Conservation (phyloP, 2,797 vertebrate genomes). For the Pseudochaenichthys georgianus region DNA sequence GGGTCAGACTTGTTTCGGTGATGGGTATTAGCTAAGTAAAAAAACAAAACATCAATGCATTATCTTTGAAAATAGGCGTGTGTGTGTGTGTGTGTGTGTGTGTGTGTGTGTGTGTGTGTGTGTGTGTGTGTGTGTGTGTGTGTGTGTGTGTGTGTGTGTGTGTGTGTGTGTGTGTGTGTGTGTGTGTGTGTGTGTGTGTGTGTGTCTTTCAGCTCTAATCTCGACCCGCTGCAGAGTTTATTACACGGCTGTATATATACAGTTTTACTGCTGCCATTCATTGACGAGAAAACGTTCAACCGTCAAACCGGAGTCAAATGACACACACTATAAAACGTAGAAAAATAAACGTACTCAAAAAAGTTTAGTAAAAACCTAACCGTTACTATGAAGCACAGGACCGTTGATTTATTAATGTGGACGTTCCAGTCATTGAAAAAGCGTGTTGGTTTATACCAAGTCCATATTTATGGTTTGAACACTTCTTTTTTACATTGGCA, state of each 20-base stretch:
- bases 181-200: constrained; percentile 10
- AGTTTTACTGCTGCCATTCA: constrained; percentile 66
- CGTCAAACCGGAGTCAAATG: constrained; percentile 46
- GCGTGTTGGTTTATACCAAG: constrained; percentile 60
- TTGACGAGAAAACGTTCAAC: constrained; percentile 29
- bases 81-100: constrained; percentile 17
- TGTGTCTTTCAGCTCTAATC: constrained; percentile 42
- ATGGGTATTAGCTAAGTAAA: constrained; percentile 32
- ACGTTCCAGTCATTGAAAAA: constrained; percentile 61
- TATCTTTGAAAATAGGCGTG: constrained; percentile 32
- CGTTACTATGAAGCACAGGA: constrained; percentile 38
- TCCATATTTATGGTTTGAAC: constrained; percentile 70
- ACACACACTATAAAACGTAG: constrained; percentile 60
- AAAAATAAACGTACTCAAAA: constrained; percentile 60
- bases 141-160: background rate
- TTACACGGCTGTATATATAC: constrained; percentile 26
- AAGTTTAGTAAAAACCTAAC: constrained; percentile 52
- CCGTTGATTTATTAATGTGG: constrained; percentile 66
- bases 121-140: too few relatives aligned
- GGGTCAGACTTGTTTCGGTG: constrained; percentile 34
- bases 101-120: too few relatives aligned
- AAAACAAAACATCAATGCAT: constrained; percentile 16
- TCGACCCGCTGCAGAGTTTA: constrained; percentile 33
- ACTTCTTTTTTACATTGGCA: constrained; percentile 62
- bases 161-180: too few relatives aligned